Evolutionary conservation across 2,113 vertebrate species (phyloP).

Genomic region (Motacilla tschutschensis): DNA sequence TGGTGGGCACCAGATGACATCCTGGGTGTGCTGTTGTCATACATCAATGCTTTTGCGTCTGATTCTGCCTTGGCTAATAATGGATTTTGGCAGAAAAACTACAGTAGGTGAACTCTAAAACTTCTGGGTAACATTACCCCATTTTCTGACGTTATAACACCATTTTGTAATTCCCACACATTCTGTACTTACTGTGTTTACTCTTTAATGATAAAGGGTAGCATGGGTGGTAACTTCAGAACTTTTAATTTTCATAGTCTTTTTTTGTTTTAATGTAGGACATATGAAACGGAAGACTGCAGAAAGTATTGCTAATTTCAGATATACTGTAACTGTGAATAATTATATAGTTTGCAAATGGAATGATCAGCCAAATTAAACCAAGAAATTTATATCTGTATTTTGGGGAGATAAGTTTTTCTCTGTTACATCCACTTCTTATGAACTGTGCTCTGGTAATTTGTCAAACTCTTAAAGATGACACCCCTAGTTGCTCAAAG

Average conservation of each 20-base stretch:
- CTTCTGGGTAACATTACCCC: background rate
- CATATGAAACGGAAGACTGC: background rate
- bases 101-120: background rate
- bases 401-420: background rate
- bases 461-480: background rate
- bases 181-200: background rate
- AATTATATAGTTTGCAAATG: background rate
- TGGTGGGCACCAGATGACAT: background rate
- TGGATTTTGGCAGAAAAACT: background rate
- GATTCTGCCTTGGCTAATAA: background rate
- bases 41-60: background rate
- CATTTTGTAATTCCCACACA: background rate
- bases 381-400: background rate
- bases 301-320: background rate
- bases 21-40: background rate
- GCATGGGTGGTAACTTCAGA: background rate
- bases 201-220: background rate
- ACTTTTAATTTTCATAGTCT: background rate
- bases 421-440: background rate
- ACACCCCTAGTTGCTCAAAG: background rate
- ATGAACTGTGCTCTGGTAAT: background rate
- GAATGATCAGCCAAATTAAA: background rate
- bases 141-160: background rate
- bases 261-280: background rate
- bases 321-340: background rate